Percentiles rank a stretch among this genome's conserved stretches.
phyloP scores from a whole-genome alignment of 2,888 invertebrate species.

The Chaetogeoica ovagalla region DNA sequence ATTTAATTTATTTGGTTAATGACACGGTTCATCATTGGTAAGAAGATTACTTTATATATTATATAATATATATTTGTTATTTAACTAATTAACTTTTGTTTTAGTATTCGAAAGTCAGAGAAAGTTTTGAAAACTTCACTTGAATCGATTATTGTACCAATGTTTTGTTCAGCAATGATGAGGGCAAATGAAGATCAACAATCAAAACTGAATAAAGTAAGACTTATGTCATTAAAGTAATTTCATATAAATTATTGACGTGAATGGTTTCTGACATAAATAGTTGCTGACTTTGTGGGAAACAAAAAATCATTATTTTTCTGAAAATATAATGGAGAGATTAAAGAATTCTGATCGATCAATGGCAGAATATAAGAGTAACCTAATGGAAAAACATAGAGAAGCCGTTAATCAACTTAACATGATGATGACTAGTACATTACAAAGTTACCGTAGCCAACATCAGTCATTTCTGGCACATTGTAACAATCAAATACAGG shows the following conservation, averaged over 20 bases:
- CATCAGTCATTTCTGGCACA: constrained; percentile 94
- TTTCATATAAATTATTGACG: background rate
- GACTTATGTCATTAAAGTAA: background rate
- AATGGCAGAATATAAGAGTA: constrained; percentile 87
- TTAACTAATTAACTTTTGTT: constrained; percentile 56
- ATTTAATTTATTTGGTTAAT: constrained; percentile 97
- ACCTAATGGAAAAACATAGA: constrained; percentile 78
- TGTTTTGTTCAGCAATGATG: constrained; percentile 88
- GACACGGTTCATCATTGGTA: constrained; percentile 98
- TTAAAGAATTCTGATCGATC: constrained; percentile 84
- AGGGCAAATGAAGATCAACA: constrained; percentile 86
- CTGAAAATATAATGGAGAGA: constrained; percentile 78
- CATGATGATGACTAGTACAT: constrained; percentile 79
- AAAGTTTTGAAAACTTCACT: constrained; percentile 90
- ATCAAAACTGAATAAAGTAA: constrained; percentile 82
- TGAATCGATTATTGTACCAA: constrained; percentile 93
- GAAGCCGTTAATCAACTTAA: constrained; percentile 76
- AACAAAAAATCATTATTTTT: constrained; percentile 89
- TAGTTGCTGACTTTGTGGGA: constrained; percentile 91
- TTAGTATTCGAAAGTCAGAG: constrained; percentile 92
- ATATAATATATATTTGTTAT: constrained; percentile 22
- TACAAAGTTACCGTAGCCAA: constrained; percentile 87
- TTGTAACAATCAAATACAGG: constrained; percentile 84
- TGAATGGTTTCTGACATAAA: constrained; percentile 52
- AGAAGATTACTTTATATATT: constrained; percentile 60